Conservation (phyloP, 2,888 invertebrate species). For the Xestia xanthographa region DNA sequence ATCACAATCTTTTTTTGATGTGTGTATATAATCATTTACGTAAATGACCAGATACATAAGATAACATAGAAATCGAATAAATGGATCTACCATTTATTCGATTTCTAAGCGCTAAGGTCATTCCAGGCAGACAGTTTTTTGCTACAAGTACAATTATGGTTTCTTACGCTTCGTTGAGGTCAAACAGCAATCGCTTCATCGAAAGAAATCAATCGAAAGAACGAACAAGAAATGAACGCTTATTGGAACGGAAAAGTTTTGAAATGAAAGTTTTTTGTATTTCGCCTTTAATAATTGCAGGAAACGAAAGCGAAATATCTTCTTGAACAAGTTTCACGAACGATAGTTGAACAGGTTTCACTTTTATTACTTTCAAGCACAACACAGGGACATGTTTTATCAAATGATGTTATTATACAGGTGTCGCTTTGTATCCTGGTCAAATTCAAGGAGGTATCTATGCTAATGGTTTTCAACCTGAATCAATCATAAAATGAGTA, state of each 20-base stretch:
- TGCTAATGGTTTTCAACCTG: no score
- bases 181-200: slow-evolving; percentile 49
- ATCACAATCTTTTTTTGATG: no score
- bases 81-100: background rate
- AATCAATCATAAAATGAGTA: no score
- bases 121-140: slow-evolving; percentile 15
- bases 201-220: slow-evolving; percentile 43
- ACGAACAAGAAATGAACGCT: slow-evolving; percentile 34
- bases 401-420: background rate
- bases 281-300: slow-evolving; percentile 13
- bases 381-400: background rate
- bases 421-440: no score
- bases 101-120: background rate
- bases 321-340: background rate
- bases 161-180: slow-evolving; percentile 21
- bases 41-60: no score
- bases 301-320: slow-evolving; percentile 24
- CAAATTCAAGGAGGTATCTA: no score
- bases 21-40: no score
- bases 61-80: no score
- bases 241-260: slow-evolving; percentile 40
- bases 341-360: background rate
- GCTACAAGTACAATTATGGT: slow-evolving; percentile 24
- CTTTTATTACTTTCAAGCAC: background rate
- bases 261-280: slow-evolving; percentile 39